phyloP scores from a whole-genome alignment of 1,140 invertebrate genomes.

The Geopemphigus sp. region DNA sequence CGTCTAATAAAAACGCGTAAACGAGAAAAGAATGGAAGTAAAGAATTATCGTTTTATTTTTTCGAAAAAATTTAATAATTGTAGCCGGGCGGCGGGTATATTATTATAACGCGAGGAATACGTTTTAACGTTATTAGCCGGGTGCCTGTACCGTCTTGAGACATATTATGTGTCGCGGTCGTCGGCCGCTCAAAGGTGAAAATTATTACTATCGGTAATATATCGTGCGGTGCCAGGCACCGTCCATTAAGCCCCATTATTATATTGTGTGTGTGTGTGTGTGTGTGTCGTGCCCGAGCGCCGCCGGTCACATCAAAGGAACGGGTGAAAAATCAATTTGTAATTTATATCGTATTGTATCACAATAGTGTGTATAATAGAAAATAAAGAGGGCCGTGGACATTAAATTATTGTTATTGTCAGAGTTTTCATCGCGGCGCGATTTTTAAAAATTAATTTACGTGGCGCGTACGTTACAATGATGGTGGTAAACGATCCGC shows the following conservation, averaged over 20 bases:
- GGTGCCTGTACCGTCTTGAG: background rate
- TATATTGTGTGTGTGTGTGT: background rate
- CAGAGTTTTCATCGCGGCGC: background rate
- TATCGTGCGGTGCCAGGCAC: slow-evolving; percentile 4
- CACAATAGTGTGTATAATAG: no score
- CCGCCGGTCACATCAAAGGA: slow-evolving; percentile 40
- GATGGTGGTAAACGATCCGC: no score
- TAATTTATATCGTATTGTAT: slow-evolving; percentile 3
- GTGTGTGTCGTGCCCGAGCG: background rate
- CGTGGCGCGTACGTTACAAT: background rate
- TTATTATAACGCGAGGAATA: background rate
- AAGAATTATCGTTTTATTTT: background rate
- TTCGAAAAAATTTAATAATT: background rate
- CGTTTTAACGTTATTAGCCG: background rate
- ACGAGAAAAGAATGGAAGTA: background rate
- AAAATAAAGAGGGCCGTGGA: background rate
- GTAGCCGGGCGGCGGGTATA: background rate
- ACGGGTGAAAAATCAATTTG: slow-evolving; percentile 36
- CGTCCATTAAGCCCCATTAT: slow-evolving; percentile 32
- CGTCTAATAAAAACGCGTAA: background rate
- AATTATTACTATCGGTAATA: background rate
- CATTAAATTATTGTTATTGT: background rate
- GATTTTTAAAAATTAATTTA: background rate
- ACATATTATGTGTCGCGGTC: background rate
- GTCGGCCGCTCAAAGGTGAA: slow-evolving; percentile 33